Evolutionary conservation across 2,797 vertebrate species (phyloP), one percentile per base, ranked within the genome.

Genomic region (Pseudochirops corinnae): DNA sequence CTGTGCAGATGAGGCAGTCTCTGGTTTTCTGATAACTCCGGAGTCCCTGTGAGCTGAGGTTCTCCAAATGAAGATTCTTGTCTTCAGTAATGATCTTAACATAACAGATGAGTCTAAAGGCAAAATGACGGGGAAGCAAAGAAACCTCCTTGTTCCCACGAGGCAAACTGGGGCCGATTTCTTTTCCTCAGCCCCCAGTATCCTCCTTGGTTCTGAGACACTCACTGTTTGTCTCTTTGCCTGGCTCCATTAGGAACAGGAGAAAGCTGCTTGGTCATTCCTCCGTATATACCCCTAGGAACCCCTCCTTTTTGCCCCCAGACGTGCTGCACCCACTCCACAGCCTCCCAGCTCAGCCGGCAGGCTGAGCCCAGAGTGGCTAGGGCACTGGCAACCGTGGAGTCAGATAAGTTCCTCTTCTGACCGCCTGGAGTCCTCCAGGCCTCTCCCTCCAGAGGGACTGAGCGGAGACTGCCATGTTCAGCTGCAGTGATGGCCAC

Each of bases 351-450:
- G 60, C 62, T 67, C 14, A 33, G 29, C 31, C 5, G 5, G n/a
- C 16, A 46, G 67, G 18, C n/a, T 18, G 9, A 24, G 16, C 67
- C 67, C n/a, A 46, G 67, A 39, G 7, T 24, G n/a, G 33, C 16
- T 39, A 16, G 62, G 9, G 5, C 87, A 57, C 96, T 33, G 33
- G 93, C 95, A 95, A 93, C 53, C 21, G 92, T 67, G 46, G 2
- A 57, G n/a, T 10, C 53, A 91, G 2, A 0, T 94, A 92, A 96
- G 87, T 92, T 13, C 82, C 21, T 28, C 92, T 46, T 90, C 94
- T 29, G n/a, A 28, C 96, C 28, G 50, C 33, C 5, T 16, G 21
- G 74, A 92, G 24, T 95, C 58, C 82, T 56, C 11, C n/a, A 2
- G 53, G 92, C 92, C 50, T 74, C 46, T 58, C 87, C 55, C 93